phyloP scores from a whole-genome alignment of 2,797 vertebrate species.

The Rousettus madagascariensis region DNA sequence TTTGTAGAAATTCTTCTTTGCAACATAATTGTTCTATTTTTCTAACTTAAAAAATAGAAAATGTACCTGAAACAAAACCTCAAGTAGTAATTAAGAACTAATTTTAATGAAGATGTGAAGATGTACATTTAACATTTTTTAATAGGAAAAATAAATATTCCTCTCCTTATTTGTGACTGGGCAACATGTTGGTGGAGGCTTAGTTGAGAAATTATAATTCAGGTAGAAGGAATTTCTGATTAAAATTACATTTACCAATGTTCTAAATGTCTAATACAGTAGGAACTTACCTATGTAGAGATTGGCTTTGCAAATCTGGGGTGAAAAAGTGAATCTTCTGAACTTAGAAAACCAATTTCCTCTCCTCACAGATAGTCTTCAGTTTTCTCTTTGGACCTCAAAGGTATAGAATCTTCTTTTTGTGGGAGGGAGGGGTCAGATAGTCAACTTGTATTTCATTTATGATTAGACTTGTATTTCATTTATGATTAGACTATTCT shows the following conservation, averaged over 20 bases:
- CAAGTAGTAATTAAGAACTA: constrained; percentile 10
- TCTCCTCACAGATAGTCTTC: background rate
- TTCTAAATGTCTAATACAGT: constrained; percentile 29
- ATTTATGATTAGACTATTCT: background rate
- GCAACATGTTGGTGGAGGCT: background rate
- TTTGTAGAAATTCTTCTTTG: constrained; percentile 9
- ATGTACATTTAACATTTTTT: constrained; percentile 1
- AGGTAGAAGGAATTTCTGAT: constrained; percentile 12
- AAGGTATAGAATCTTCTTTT: background rate
- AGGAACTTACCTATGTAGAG: background rate
- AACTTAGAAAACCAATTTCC: background rate
- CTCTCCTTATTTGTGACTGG: background rate
- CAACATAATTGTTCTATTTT: background rate
- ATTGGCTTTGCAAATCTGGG: constrained; percentile 7
- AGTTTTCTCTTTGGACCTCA: background rate
- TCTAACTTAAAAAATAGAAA: background rate
- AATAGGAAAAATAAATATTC: constrained; percentile 13
- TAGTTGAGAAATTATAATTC: constrained; percentile 32
- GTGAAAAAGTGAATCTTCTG: background rate
- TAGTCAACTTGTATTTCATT: background rate
- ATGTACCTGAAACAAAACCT: constrained; percentile 41
- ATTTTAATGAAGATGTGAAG: constrained; percentile 12
- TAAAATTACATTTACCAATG: background rate
- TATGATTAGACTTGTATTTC: constrained; percentile 1
- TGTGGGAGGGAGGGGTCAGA: background rate